Conservation (phyloP, 2,888 invertebrate species). For the Lasioglossum morio region DNA sequence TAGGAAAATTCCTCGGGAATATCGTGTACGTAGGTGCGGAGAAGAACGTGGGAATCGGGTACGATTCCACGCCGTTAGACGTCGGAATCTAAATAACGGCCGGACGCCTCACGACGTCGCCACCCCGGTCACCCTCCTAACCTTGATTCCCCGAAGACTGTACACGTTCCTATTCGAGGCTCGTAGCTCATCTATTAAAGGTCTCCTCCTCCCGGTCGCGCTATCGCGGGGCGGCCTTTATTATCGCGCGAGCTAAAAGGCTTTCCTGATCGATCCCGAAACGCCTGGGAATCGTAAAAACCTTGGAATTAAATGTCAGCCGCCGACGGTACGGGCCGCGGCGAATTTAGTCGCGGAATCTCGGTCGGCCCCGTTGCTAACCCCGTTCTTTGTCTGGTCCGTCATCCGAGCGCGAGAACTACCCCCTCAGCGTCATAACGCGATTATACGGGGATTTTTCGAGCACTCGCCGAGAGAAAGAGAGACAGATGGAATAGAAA, state of each 20-base stretch:
- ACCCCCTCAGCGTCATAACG: not conserved
- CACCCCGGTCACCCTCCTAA: conserved; percentile 22
- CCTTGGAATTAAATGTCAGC: conserved; percentile 4
- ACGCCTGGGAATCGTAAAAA: conserved; percentile 1
- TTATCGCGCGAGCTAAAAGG: conserved; percentile 32
- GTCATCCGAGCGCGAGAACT: not conserved
- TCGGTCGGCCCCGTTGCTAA: conserved; percentile 9
- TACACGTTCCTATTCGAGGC: conserved; percentile 35
- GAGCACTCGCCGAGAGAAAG: not conserved
- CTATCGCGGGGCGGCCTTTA: conserved; percentile 34
- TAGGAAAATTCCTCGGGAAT: conserved; percentile 36
- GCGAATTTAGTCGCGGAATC: conserved; percentile 6
- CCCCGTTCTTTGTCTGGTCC: not conserved
- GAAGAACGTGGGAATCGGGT: conserved; percentile 31
- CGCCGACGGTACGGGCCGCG: not conserved
- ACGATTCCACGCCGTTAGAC: conserved; percentile 21
- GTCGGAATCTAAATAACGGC: conserved; percentile 45
- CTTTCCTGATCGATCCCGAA: conserved; percentile 33
- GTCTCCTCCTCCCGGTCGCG: conserved; percentile 10
- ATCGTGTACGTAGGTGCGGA: conserved; percentile 1
- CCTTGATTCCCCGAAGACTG: conserved; percentile 46
- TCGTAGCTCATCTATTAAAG: conserved; percentile 46
- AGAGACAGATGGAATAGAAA: not conserved
- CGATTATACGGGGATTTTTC: not conserved
- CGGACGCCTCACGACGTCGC: conserved; percentile 16